Base-by-base conservation (phyloP, 2,888 invertebrate genomes). In the Drosophila percnosoma region DNA sequence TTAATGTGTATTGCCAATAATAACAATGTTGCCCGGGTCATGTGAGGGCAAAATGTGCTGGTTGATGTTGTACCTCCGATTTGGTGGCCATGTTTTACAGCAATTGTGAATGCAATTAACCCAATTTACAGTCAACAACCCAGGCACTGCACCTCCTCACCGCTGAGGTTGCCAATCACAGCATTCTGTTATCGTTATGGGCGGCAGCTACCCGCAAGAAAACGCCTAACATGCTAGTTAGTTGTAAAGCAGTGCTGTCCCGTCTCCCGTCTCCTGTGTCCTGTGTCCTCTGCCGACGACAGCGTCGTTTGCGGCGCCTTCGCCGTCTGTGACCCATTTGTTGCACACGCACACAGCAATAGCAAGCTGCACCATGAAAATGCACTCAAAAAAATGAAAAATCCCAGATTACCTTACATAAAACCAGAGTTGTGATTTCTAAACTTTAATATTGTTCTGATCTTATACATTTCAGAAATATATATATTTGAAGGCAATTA, bases 291-390 rank as follows among this genome's bases (percentile, higher is more conserved):
- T 61, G 65, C 49, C 18, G 31, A 18, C 54, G 24, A 31, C 5
- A 21, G 31, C 38, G 31, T n/a, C 58, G 49, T 36, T 27, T 34
- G 2, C 54, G 49, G 24, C 13, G 61, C n/a, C 59, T 60, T 67
- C 58, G 62, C 67, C 65, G 70, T 66, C 61, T 87, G 89, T 83
- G 84, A 84, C 84, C 84, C 70, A 89, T 87, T 76, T 80, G 67
- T 27, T 38, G 51, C 24, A 53, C 78, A 80, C 73, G 68, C 78
- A 80, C 52, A 63, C 61, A 55, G 45, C 21, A 52, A 24, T 52
- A n/a, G 36, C 24, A 7, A 13, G n/a, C 6, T 18, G 38, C 6
- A 29, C 49, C 18, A 15, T 29, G 13, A 10, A 48, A 42, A 27
- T 42, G 36, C 57, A 63, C 48, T 42, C 2, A 33, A 38, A 57